These are phyloP conservation scores for Pao palembangensis DNA, from an alignment of 2,113 vertebrate genomes.

Conservation along the genomic window DNA sequence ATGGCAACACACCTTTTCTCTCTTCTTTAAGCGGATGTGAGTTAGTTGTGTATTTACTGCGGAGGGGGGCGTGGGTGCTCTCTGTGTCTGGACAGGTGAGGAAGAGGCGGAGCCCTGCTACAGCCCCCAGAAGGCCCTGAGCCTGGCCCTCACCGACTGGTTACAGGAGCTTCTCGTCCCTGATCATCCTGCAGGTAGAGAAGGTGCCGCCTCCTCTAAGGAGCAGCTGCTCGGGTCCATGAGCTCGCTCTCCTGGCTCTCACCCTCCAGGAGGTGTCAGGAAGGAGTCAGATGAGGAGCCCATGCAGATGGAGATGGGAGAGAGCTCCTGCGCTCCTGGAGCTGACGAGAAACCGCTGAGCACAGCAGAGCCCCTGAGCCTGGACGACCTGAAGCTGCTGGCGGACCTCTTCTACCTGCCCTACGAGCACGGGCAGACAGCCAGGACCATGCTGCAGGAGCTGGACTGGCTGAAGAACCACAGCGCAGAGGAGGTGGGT, in stretches of 20 bases:
- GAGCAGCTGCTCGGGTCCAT: neutral
- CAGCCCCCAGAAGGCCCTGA: conserved; percentile 89
- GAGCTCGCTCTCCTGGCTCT: neutral
- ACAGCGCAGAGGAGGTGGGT: conserved; percentile 79
- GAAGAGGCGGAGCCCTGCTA: conserved; percentile 89
- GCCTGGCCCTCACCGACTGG: conserved; percentile 89
- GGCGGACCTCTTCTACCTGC: conserved; percentile 93
- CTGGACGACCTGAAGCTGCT: conserved; percentile 90
- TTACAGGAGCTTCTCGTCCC: conserved; percentile 86
- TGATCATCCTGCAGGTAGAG: conserved; percentile 81
- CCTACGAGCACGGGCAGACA: conserved; percentile 90
- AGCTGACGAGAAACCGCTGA: conserved; percentile 86
- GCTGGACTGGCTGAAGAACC: conserved; percentile 91
- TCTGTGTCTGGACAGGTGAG: conserved; percentile 73
- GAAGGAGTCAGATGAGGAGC: conserved; percentile 75
- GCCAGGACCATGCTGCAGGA: conserved; percentile 89
- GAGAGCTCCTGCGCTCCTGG: conserved; percentile 79
- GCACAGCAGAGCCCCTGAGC: conserved; percentile 87
- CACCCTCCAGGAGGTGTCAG: conserved; percentile 29
- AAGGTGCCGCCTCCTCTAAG: neutral
- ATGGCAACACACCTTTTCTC: too few species aligned
- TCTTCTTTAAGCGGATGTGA: too few species aligned
- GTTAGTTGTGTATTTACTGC: too few species aligned
- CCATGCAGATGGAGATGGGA: conserved; percentile 92
- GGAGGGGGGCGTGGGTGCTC: too few species aligned